A percentile compares a stretch with the other conserved stretches of the same genome.
phyloP scores from a whole-genome alignment of 1,140 invertebrate genomes.

The Battus philenor region DNA sequence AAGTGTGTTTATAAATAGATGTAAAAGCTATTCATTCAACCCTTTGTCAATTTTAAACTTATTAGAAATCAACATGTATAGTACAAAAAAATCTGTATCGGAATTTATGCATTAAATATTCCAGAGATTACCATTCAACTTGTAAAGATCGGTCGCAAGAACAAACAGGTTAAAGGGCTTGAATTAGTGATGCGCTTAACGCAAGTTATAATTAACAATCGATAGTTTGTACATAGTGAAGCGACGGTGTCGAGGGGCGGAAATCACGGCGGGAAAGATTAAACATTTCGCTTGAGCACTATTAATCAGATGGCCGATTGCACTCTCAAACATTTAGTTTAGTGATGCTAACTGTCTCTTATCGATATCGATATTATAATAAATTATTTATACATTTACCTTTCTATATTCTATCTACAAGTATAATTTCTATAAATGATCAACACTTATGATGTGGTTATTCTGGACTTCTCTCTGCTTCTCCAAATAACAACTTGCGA shows the following conservation, averaged over 20 bases:
- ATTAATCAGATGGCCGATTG: conserved; percentile 75
- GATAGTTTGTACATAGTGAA: conserved; percentile 65
- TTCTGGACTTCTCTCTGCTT: no score
- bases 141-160: conserved; percentile 8
- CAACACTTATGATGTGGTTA: no score
- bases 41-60: no score
- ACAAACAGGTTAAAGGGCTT: conserved; percentile 11
- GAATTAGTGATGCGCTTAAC: conserved; percentile 14
- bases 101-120: no score
- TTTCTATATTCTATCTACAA: no score
- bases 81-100: no score
- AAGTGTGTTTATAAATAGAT: no score
- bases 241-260: conserved; percentile 32
- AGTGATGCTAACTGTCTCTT: conserved; percentile 26
- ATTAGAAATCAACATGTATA: no score
- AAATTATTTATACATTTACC: no score
- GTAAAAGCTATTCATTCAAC: no score
- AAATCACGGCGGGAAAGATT: conserved; percentile 64
- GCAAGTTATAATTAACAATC: conserved; percentile 30
- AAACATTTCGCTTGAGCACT: conserved; percentile 69
- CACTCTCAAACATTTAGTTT: conserved; percentile 61
- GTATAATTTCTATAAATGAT: no score
- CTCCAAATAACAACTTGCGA: no score
- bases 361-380: conserved; percentile 45
- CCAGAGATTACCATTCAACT: not conserved